These are phyloP conservation scores for Heloderma charlesbogerti DNA, from an alignment of 2,113 vertebrate genomes.

Conservation along the genomic window DNA sequence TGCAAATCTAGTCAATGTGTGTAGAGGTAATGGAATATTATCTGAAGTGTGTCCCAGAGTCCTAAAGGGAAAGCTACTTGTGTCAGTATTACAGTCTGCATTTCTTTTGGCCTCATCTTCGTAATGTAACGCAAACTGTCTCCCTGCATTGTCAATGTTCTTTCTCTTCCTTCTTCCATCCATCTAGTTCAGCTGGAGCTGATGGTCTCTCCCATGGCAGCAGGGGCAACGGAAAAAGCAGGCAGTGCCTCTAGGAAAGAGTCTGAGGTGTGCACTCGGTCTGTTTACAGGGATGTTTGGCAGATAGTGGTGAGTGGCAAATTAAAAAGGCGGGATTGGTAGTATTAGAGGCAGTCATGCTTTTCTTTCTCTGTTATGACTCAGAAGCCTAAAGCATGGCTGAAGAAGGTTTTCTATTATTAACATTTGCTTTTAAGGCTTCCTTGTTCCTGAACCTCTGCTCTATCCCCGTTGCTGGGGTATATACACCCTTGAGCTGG, in stretches of 20 bases:
- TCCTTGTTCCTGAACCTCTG: background rate
- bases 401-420: background rate
- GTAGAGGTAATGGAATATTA: background rate
- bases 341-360: background rate
- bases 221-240: background rate
- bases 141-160: background rate
- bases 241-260: background rate
- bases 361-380: background rate
- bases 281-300: background rate
- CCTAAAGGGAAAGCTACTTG: rapidly evolving
- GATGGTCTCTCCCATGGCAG: background rate
- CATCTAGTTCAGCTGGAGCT: background rate
- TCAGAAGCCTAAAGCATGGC: background rate
- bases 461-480: background rate
- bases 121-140: background rate
- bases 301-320: background rate
- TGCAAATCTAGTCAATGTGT: background rate
- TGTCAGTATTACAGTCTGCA: background rate
- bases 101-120: background rate
- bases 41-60: background rate
- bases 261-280: background rate
- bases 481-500: background rate
- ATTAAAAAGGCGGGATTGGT: background rate
- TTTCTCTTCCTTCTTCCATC: background rate
- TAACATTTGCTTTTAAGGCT: background rate